A percentile compares a stretch with the other conserved stretches of the same genome.
phyloP scores from a whole-genome alignment of 2,888 invertebrate genomes.

The Stenodera caucasica region DNA sequence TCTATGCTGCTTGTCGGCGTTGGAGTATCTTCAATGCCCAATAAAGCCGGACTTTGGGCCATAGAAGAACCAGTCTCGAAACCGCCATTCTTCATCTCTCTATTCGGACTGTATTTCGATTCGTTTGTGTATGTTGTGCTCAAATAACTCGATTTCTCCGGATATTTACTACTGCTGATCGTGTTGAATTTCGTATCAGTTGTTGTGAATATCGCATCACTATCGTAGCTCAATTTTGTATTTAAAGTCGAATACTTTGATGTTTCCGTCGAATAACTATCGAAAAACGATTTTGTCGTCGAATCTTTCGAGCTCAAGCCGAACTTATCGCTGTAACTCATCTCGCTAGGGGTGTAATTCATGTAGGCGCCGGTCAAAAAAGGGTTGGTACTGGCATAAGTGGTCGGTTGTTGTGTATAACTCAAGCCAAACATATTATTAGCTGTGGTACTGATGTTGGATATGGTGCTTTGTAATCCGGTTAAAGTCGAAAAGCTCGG shows the following conservation, averaged over 20 bases:
- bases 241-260: slow-evolving; percentile 43
- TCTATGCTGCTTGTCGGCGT: slow-evolving; percentile 64
- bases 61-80: slow-evolving; percentile 46
- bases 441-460: slow-evolving; percentile 49
- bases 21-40: slow-evolving; percentile 57
- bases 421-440: slow-evolving; percentile 45
- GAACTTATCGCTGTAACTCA: slow-evolving; percentile 47
- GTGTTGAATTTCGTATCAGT: slow-evolving; percentile 47
- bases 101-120: slow-evolving; percentile 45
- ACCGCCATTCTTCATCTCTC: slow-evolving; percentile 34
- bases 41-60: slow-evolving; percentile 40
- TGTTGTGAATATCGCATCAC: slow-evolving; percentile 33
- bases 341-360: slow-evolving; percentile 49
- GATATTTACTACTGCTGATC: slow-evolving; percentile 44
- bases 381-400: slow-evolving; percentile 63
- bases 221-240: slow-evolving; percentile 27
- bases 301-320: slow-evolving; percentile 42
- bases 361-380: slow-evolving; percentile 59
- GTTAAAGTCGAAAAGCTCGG: slow-evolving; percentile 51
- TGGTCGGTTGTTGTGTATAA: slow-evolving; percentile 48
- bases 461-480: slow-evolving; percentile 48
- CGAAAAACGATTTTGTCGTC: slow-evolving; percentile 46
- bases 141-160: slow-evolving; percentile 47
- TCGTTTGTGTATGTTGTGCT: slow-evolving; percentile 45
- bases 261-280: slow-evolving; percentile 45